Base-by-base conservation (phyloP, 2,113 vertebrate species). In the Platichthys flesus region DNA sequence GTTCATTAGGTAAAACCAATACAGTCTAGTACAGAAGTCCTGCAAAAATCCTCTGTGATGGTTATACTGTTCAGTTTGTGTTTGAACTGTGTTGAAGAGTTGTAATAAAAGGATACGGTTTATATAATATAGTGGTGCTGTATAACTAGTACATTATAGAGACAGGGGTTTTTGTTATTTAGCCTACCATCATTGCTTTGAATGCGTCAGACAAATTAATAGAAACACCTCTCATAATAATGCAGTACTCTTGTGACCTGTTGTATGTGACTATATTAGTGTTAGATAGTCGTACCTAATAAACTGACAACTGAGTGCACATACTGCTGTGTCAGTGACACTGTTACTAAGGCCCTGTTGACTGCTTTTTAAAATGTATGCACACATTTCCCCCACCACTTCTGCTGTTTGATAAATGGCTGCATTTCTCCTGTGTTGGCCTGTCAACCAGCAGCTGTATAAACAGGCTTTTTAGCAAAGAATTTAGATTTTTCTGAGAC, bases 331-430 rank as follows among this genome's bases (percentile, higher is more conserved):
- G 35, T 59, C 55, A 78, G 55, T 45, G 35, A 15, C 20, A 13
- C 54, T 59, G 52, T 56, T 58, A 54, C 57, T 18, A 59, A 31
- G 21, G 56, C 40, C 31, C 1, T 31, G 31, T 31, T 49, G 69
- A 28, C 66, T 63, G n/a, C 58, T 24, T 74, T 51, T 68, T 35
- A 52, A 71, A 71, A 59, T 54, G 26, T 70, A 62, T 75, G 66
- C 67, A 74, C 60, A 75, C 3, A 8, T 69, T 69, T 52, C 45
- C 21, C 58, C 74, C 52, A n/a, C 65, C 59, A 15, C 0, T 67
- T 64, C 51, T 63, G 40, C 51, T 63, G 10, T 42, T 10, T 42
- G 40, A 42, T 42, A 10, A 10, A 42, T 12, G 2, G 40, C 40
- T 42, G 40, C 40, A 42, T 37, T 37, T 37, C 35, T 9, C 35